Conservation (phyloP, 2,797 vertebrate species). For the Microctenopoma lineatum region DNA sequence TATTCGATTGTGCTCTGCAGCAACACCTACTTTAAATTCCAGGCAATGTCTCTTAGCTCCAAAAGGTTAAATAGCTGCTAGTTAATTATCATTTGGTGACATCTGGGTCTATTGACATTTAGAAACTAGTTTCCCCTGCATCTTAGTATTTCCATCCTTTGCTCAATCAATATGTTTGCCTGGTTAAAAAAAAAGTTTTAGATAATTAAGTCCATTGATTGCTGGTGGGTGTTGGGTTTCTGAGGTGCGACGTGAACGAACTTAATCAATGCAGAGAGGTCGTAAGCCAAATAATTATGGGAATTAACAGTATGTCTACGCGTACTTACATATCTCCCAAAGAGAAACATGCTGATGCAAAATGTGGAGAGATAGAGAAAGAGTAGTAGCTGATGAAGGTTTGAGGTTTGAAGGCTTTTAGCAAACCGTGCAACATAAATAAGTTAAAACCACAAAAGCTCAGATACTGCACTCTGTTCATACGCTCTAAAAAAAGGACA, state of each 20-base stretch:
- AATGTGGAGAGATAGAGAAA: neutral
- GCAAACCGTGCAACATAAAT: no score
- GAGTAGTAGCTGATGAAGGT: neutral
- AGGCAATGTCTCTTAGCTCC: neutral
- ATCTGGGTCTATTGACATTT: constrained; percentile 19
- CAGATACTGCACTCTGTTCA: no score
- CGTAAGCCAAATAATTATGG: neutral
- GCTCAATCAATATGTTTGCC: neutral
- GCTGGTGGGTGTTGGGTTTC: neutral
- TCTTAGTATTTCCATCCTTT: constrained; percentile 12
- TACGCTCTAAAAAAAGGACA: no score
- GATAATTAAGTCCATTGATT: neutral
- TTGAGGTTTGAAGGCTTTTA: neutral
- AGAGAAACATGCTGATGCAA: no score
- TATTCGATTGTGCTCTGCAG: neutral
- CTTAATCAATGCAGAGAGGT: neutral
- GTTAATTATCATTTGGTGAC: neutral
- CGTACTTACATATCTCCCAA: no score
- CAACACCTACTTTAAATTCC: neutral
- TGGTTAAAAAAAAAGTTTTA: neutral
- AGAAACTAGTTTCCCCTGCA: neutral
- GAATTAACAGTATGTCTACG: neutral
- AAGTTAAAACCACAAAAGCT: no score
- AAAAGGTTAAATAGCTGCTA: constrained; percentile 3
- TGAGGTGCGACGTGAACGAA: constrained; percentile 1